These are phyloP conservation scores for Glomeris marginata DNA, from an alignment of 2,888 invertebrate species.

Conservation along the genomic window DNA sequence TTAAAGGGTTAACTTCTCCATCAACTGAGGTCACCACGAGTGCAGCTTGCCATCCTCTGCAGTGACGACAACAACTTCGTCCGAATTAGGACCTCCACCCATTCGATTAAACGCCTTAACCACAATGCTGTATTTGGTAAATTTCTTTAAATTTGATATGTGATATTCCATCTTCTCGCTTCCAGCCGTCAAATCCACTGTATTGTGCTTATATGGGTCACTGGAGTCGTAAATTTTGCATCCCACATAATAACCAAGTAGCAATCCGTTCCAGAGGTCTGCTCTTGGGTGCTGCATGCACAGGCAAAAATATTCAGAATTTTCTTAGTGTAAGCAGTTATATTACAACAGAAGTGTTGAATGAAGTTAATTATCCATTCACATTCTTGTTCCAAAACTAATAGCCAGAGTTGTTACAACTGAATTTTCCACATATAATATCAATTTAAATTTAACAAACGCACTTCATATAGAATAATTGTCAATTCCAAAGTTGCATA, in stretches of 20 bases:
- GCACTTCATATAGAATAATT: no score
- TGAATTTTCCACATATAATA: no score
- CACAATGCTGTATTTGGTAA: slow-evolving; percentile 27
- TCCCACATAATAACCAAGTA: slow-evolving; percentile 9
- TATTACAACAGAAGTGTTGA: not conserved
- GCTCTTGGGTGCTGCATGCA: slow-evolving; percentile 5
- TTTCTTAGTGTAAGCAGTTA: not conserved
- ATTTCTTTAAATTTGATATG: slow-evolving; percentile 15
- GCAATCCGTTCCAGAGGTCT: slow-evolving; percentile 9
- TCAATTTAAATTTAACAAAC: no score
- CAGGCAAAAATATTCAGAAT: not conserved
- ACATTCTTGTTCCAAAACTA: not conserved
- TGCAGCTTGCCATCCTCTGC: slow-evolving; percentile 28
- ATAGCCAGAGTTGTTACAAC: no score
- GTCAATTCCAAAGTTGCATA: no score
- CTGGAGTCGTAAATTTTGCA: slow-evolving; percentile 7
- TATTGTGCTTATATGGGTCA: slow-evolving; percentile 8
- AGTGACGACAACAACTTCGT: slow-evolving; percentile 24
- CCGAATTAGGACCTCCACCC: slow-evolving; percentile 26
- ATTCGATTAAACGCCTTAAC: slow-evolving; percentile 26
- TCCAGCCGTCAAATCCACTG: slow-evolving; percentile 6
- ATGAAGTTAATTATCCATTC: not conserved
- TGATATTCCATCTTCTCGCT: slow-evolving; percentile 8
- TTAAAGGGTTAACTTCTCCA: no score
- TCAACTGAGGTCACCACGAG: no score